These are phyloP conservation scores for Coenonympha arcania DNA, from an alignment of 2,888 invertebrate genomes.

Conservation along the genomic window DNA sequence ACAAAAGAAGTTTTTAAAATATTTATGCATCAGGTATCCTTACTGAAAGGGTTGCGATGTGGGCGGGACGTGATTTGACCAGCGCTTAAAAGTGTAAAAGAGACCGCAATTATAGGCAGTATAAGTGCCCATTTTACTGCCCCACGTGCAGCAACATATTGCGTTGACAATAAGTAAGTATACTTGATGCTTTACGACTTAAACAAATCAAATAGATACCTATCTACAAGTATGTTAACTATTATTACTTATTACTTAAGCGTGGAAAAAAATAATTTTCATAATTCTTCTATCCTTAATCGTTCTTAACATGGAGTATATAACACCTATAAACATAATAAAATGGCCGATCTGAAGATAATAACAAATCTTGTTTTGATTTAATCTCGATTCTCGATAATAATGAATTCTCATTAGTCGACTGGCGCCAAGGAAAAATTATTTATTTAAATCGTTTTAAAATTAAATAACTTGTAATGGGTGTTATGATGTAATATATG, in stretches of 20 bases:
- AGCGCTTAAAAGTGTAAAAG: no score
- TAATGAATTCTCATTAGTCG: constrained; percentile 10
- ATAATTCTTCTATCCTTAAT: not conserved
- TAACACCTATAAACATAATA: not conserved
- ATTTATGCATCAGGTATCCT: no score
- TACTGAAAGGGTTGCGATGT: no score
- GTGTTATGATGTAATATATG: not conserved
- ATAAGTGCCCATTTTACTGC: no score
- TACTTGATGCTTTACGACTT: no score
- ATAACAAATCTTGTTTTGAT: constrained; percentile 10
- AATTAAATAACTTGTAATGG: constrained; percentile 7
- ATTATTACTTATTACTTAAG: not conserved
- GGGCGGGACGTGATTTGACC: no score
- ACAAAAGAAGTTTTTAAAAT: no score
- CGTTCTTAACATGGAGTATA: not conserved
- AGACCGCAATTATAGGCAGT: no score
- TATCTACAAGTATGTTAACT: not conserved
- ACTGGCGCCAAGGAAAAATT: constrained; percentile 17
- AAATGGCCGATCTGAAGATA: not conserved
- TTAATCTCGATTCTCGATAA: constrained; percentile 10
- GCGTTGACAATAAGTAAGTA: no score
- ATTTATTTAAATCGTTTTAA: constrained; percentile 11
- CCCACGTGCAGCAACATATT: no score
- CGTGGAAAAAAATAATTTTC: not conserved
- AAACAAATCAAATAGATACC: no score